phyloP scores from a whole-genome alignment of 2,797 vertebrate species.

The Falco naumanni region DNA sequence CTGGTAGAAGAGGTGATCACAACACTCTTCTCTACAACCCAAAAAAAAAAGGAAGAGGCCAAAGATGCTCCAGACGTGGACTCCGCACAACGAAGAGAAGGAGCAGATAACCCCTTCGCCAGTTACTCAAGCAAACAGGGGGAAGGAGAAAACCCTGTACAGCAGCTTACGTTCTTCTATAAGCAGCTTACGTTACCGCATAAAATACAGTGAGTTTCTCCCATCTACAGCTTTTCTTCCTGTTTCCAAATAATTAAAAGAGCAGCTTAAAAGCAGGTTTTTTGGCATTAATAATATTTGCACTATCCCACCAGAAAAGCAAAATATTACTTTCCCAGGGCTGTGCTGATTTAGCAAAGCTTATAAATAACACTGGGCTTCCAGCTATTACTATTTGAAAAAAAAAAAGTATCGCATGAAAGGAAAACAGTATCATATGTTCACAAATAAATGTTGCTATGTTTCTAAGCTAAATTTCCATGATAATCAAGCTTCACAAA shows the following conservation, averaged over 20 bases:
- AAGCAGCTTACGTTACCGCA: slow-evolving; percentile 21
- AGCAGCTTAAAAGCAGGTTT: neutral
- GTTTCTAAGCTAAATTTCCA: neutral
- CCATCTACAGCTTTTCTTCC: slow-evolving; percentile 19
- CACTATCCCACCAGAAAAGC: slow-evolving; percentile 6
- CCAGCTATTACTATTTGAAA: neutral
- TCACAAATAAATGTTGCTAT: neutral
- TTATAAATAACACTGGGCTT: slow-evolving; percentile 8
- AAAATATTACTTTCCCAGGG: slow-evolving; percentile 9
- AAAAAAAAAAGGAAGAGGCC: neutral
- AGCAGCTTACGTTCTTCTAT: slow-evolving; percentile 30
- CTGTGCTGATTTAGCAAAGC: slow-evolving; percentile 23
- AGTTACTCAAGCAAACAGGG: neutral
- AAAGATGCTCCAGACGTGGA: neutral
- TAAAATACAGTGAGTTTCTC: neutral
- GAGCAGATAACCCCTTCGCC: neutral
- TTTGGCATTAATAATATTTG: slow-evolving; percentile 29
- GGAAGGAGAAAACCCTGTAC: neutral
- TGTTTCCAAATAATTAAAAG: slow-evolving; percentile 52
- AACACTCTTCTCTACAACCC: neutral
- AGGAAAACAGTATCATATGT: neutral
- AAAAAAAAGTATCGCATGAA: neutral
- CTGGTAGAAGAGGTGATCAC: neutral
- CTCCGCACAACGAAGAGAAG: accelerated
- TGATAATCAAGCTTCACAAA: neutral